Percentiles rank a stretch among this genome's conserved stretches.
Evolutionary conservation across 2,113 vertebrate genomes (phyloP).

Genomic region (Myotis davidii): DNA sequence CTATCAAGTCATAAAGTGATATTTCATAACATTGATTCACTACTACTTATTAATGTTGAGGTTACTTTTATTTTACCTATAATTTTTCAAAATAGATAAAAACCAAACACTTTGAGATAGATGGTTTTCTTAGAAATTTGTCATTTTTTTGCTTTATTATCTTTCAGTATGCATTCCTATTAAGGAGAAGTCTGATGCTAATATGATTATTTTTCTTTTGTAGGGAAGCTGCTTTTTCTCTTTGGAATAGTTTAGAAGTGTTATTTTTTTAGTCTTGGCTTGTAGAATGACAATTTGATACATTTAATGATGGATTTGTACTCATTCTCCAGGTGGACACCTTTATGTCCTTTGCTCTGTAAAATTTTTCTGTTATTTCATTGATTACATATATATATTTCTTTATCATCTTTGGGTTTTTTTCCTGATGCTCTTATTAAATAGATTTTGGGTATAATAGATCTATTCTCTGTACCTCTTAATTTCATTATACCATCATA

Average conservation of each 20-base stretch:
- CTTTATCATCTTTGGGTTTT: not conserved
- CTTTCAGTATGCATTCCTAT: not conserved
- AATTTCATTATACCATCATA: not conserved
- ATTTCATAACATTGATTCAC: not conserved
- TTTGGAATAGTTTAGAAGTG: not conserved
- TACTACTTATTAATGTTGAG: not conserved
- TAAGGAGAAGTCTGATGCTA: not conserved
- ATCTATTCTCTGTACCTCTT: not conserved
- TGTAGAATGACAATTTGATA: not conserved
- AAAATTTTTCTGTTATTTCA: not conserved
- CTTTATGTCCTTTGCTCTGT: not conserved
- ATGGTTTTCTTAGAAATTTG: not conserved
- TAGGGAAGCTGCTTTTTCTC: not conserved
- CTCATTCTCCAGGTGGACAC: not conserved
- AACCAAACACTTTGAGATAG: not conserved
- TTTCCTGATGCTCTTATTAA: not conserved
- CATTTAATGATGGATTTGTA: not conserved
- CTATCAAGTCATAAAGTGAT: not conserved
- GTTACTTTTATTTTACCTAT: not conserved
- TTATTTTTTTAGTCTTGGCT: not conserved
- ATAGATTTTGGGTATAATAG: not conserved
- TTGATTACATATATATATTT: not conserved
- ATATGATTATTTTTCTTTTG: slow-evolving; percentile 10
- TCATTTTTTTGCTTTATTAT: slow-evolving; percentile 5
- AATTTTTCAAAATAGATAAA: not conserved